A percentile compares a stretch with the other conserved stretches of the same genome.
phyloP scores from a whole-genome alignment of 2,113 vertebrate species.

The Pelecanoides urinatrix region DNA sequence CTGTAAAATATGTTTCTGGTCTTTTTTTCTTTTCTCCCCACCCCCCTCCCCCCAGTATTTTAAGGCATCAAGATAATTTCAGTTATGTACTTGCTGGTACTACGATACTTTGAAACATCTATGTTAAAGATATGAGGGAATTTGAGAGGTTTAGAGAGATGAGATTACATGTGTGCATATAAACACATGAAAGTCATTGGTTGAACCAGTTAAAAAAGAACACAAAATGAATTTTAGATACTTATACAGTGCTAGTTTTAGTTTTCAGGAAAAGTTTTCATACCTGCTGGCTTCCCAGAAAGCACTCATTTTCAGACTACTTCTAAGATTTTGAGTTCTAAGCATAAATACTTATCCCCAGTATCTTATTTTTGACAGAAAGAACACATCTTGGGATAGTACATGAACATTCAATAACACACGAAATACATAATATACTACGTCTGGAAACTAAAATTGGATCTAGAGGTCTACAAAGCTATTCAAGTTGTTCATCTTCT shows the following conservation, averaged over 20 bases:
- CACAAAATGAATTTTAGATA: not conserved
- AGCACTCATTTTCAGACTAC: not conserved
- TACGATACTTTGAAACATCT: not conserved
- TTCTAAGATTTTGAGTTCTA: not conserved
- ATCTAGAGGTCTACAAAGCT: not conserved
- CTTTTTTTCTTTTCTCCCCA: not conserved
- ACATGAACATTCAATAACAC: not conserved
- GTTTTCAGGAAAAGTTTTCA: not conserved
- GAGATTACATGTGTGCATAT: not conserved
- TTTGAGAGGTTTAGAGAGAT: not conserved
- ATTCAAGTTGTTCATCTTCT: not conserved
- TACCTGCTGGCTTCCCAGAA: not conserved
- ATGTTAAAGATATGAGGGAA: not conserved
- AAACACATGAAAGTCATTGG: not conserved
- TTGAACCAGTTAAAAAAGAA: not conserved
- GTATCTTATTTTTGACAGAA: not conserved
- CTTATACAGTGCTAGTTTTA: not conserved
- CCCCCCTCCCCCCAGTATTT: not conserved
- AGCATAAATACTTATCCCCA: not conserved
- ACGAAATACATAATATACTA: rapidly evolving
- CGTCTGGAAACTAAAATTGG: not conserved
- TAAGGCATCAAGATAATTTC: not conserved
- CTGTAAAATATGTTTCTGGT: not conserved
- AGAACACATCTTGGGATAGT: not conserved
- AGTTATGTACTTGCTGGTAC: not conserved